These are phyloP conservation scores for Alcedo atthis DNA, from an alignment of 2,797 vertebrate genomes.

Conservation along the genomic window DNA sequence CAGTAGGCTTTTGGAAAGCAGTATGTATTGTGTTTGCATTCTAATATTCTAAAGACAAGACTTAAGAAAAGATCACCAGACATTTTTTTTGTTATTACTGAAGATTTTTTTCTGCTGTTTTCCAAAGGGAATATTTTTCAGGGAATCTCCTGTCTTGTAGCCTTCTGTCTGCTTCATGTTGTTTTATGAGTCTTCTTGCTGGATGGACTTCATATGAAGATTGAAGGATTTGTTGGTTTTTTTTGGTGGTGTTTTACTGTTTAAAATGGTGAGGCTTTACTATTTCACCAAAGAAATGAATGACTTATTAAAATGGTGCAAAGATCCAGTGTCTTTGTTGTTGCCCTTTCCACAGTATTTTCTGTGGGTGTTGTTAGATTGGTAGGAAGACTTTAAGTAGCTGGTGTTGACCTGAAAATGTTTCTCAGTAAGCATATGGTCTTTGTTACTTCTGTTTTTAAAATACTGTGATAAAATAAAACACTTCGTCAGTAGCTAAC, in stretches of 20 bases:
- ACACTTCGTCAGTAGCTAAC: slow-evolving; percentile 40
- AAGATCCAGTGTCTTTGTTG: background rate
- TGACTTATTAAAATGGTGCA: background rate
- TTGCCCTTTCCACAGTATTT: background rate
- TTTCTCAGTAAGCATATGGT: slow-evolving; percentile 58
- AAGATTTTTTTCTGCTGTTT: background rate
- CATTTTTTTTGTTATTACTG: background rate
- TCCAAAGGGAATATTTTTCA: background rate
- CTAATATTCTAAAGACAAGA: background rate
- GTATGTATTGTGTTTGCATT: background rate
- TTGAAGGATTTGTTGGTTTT: background rate
- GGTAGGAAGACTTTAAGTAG: background rate
- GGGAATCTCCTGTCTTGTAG: background rate
- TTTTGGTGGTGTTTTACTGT: background rate
- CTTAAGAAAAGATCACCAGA: background rate
- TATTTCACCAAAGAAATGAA: background rate
- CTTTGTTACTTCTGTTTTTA: slow-evolving; percentile 63
- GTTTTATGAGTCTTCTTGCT: background rate
- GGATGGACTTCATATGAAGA: background rate
- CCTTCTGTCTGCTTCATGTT: background rate
- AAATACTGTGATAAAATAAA: slow-evolving; percentile 62
- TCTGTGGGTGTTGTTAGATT: background rate
- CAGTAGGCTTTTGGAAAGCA: background rate
- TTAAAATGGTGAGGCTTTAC: background rate
- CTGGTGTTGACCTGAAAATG: slow-evolving; percentile 58